A percentile compares a stretch with the other conserved stretches of the same genome.
These are phyloP conservation scores for Drosophila mayri DNA, from an alignment of 1,140 invertebrate genomes.

Conservation along the genomic window DNA sequence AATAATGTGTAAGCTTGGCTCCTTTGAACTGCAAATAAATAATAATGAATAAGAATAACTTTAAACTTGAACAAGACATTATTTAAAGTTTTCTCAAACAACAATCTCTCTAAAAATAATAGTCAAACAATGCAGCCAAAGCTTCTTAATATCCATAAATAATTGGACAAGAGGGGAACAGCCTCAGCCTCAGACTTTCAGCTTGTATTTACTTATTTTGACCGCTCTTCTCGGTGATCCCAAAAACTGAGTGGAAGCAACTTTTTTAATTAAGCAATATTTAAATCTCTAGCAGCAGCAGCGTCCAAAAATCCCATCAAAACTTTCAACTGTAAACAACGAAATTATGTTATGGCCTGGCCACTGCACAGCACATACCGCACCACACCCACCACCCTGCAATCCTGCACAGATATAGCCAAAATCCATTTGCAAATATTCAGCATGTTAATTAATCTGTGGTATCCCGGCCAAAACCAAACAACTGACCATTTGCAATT, in stretches of 20 bases:
- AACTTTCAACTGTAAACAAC: conserved; percentile 74
- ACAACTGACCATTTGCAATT: conserved; percentile 30
- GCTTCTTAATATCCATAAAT: conserved; percentile 6
- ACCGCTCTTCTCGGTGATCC: conserved; percentile 21
- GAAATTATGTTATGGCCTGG: conserved; percentile 54
- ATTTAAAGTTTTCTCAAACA: not conserved
- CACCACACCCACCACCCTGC: not conserved
- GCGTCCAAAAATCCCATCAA: conserved; percentile 49
- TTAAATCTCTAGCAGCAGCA: conserved; percentile 55
- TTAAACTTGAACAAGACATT: not conserved
- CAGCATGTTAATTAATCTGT: conserved; percentile 79
- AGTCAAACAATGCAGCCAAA: not conserved
- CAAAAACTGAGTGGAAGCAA: conserved; percentile 41
- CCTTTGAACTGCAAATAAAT: not conserved
- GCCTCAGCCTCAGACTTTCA: not conserved
- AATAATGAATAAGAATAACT: not conserved
- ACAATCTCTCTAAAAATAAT: not conserved
- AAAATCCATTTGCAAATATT: conserved; percentile 74
- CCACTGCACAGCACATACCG: not conserved
- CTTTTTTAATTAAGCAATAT: conserved; percentile 80
- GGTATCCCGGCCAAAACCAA: conserved; percentile 31
- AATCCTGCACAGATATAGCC: conserved; percentile 22
- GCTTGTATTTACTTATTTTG: conserved; percentile 26
- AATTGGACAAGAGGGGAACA: not conserved
- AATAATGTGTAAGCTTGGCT: too few relatives aligned